Evolutionary conservation across 2,888 invertebrate genomes (phyloP).

Genomic region (Deroplatys truncata): DNA sequence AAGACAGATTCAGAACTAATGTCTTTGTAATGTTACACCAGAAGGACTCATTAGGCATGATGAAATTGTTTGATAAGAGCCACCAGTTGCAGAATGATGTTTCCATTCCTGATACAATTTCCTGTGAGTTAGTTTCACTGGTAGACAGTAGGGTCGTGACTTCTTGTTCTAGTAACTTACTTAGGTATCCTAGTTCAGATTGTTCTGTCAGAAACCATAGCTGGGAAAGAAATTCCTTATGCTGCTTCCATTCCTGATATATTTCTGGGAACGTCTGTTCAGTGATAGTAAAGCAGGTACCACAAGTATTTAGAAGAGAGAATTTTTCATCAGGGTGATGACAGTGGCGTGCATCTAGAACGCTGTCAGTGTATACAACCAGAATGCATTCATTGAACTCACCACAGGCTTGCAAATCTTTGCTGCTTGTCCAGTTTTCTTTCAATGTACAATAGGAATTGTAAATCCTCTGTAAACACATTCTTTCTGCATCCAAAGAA

Average conservation of each 20-base stretch:
- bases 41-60: neutral
- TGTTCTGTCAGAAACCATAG: neutral
- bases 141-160: neutral
- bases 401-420: neutral
- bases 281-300: neutral
- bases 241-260: neutral
- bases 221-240: neutral
- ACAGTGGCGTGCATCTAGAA: neutral
- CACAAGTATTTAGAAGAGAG: neutral
- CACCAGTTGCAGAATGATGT: neutral
- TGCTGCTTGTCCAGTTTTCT: neutral
- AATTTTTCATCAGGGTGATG: neutral
- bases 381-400: neutral
- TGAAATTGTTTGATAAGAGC: neutral
- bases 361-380: neutral
- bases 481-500: neutral
- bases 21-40: neutral
- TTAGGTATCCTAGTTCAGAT: neutral
- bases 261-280: neutral
- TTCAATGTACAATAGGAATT: neutral
- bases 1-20: neutral
- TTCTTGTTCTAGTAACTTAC: neutral
- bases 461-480: neutral
- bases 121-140: neutral
- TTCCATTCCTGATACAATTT: neutral